Evolutionary conservation across 2,888 invertebrate species (phyloP).

Genomic region (Monopis laevigella): DNA sequence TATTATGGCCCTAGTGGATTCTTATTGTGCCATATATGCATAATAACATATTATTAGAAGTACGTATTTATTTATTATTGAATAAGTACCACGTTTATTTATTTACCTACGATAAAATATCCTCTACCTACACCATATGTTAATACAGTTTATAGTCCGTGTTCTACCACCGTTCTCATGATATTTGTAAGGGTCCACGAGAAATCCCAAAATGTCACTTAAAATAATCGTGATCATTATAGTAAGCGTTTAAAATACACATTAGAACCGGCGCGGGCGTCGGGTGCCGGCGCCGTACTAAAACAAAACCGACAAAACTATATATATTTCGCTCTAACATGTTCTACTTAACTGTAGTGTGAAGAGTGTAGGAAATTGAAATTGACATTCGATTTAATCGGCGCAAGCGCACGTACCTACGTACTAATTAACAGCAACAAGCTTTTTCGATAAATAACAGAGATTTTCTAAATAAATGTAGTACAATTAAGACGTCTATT

Average conservation of each 20-base stretch:
- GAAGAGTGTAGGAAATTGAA: constrained; percentile 24
- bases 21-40: too few species aligned
- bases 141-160: constrained; percentile 6
- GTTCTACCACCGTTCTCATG: constrained; percentile 18
- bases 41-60: too few species aligned
- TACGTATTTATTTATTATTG: too few species aligned
- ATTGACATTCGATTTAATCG: constrained; percentile 55
- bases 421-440: constrained; percentile 55
- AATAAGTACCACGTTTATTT: too few species aligned
- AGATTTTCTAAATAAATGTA: constrained; percentile 29
- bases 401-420: constrained; percentile 38
- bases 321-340: constrained; percentile 31
- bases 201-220: constrained; percentile 63
- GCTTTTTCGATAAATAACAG: constrained; percentile 30
- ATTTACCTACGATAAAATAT: too few species aligned
- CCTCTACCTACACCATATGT: not conserved
- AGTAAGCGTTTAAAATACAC: constrained; percentile 64
- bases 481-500: constrained; percentile 41
- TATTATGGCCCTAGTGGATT: too few species aligned
- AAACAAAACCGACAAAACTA: constrained; percentile 32
- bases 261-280: constrained; percentile 55
- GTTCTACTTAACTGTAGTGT: constrained; percentile 17
- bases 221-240: constrained; percentile 66
- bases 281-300: constrained; percentile 58
- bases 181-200: constrained; percentile 35